A percentile compares a stretch with the other conserved stretches of the same genome.
Evolutionary conservation across 2,888 invertebrate genomes (phyloP).

Genomic region (Drosophila cyrtoloma): DNA sequence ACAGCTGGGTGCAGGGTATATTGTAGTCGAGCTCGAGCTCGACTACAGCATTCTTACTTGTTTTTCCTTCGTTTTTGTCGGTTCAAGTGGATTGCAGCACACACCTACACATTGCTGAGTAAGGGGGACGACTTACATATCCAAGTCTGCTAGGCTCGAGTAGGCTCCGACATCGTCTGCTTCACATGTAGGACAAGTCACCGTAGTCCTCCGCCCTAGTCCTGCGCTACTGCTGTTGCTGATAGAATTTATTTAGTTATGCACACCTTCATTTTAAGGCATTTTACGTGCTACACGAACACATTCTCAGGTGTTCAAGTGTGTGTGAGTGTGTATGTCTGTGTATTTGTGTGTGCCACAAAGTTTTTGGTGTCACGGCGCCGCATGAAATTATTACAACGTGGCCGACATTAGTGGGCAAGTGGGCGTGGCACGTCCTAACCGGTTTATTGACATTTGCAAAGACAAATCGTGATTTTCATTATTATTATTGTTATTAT

Average conservation of each 20-base stretch:
- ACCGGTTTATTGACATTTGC: slow-evolving; percentile 48
- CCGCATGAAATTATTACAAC: slow-evolving; percentile 34
- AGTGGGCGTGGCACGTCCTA: slow-evolving; percentile 25
- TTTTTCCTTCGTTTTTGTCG: slow-evolving; percentile 18
- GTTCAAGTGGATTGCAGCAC: slow-evolving; percentile 54
- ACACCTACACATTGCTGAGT: slow-evolving; percentile 6
- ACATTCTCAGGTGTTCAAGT: slow-evolving; percentile 48
- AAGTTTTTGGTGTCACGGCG: slow-evolving; percentile 51
- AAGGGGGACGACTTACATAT: background rate
- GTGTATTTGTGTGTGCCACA: slow-evolving; percentile 28
- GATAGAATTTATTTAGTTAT: slow-evolving; percentile 81
- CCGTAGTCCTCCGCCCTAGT: slow-evolving; percentile 7
- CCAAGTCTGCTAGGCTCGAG: slow-evolving; percentile 39
- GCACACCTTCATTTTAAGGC: slow-evolving; percentile 79
- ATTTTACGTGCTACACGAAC: slow-evolving; percentile 75
- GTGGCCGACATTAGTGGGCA: slow-evolving; percentile 3
- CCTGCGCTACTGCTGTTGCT: slow-evolving; percentile 61
- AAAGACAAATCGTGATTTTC: slow-evolving; percentile 35
- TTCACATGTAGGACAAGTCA: slow-evolving; percentile 57
- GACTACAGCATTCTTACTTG: background rate
- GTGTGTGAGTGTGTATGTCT: background rate
- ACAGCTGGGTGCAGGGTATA: background rate
- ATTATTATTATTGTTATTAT: slow-evolving; percentile 21
- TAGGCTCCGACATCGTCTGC: slow-evolving; percentile 49
- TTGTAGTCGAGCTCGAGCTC: background rate